These are phyloP conservation scores for Ctenomys sociabilis DNA, from an alignment of 2,113 vertebrate species.

Conservation along the genomic window DNA sequence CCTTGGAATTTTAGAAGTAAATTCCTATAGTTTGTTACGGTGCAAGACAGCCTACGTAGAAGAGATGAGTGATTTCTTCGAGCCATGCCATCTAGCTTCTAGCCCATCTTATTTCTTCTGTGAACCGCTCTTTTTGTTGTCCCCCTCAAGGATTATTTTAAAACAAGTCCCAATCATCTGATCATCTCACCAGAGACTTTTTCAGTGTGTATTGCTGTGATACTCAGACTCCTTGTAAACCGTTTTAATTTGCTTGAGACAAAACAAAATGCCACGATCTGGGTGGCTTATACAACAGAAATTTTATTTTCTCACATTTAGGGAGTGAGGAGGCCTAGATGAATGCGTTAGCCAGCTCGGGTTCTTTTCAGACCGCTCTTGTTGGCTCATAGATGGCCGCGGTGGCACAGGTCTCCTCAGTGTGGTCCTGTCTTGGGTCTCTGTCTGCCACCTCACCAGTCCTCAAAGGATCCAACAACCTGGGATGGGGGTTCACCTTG, in stretches of 20 bases:
- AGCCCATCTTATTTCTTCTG: background rate
- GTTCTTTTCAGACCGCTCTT: background rate
- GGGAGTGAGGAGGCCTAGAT: background rate
- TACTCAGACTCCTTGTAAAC: background rate
- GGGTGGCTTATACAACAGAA: background rate
- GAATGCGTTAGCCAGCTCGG: background rate
- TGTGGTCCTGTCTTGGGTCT: background rate
- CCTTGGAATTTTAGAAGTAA: slow-evolving; percentile 1
- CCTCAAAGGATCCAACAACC: background rate
- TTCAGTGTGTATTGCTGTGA: background rate
- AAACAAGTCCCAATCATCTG: background rate
- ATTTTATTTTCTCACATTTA: background rate
- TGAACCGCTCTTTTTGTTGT: background rate
- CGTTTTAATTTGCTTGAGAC: background rate
- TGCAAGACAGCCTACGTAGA: background rate
- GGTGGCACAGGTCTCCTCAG: background rate
- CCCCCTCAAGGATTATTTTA: background rate
- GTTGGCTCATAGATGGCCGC: background rate
- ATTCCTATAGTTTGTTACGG: background rate
- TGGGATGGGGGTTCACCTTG: background rate
- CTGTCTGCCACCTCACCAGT: background rate
- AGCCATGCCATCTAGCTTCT: background rate
- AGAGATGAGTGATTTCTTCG: background rate
- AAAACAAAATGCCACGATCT: background rate
- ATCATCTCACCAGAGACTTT: background rate